Base-by-base conservation (phyloP, 2,113 vertebrate genomes). In the Brevimyrus niger region DNA sequence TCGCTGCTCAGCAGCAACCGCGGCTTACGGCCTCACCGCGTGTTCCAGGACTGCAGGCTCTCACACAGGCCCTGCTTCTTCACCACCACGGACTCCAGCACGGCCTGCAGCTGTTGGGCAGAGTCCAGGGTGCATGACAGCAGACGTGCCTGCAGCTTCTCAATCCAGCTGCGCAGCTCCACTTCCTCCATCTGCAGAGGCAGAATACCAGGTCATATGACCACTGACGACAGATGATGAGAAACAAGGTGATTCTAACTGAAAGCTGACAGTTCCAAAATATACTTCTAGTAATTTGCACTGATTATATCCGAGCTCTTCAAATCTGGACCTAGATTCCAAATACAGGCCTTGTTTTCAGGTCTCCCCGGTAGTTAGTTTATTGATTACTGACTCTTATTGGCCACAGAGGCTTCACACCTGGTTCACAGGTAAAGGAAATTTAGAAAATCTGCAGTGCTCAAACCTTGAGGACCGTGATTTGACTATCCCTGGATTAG, bases 21-120 rank as follows among this genome's bases (percentile, higher is more conserved):
- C 1, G n/a, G 11, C 27, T 38, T 53, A 2, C 3, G n/a, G 85
- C 3, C 89, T 93, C 47, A 99, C 98, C 97, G 97, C 91, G 89
- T 97, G 93, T 99, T 99, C 98, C 98, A 99, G 15, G 97, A 97
- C 92, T 99, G 98, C 0, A 99, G 91, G 90, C 97, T 97, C 90
- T 99, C 98, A 92, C 98, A 99, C 51, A 99, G 96, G 69, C 96
- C 96, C 93, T 99, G 98, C n/a, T 99, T 99, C 95, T 98, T 99
- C 88, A 97, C 95, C 90, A 98, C 97, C 90, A 99, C 94, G 0
- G 98, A 98, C 93, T 99, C 98, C 44, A 98, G 96, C 80, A 98
- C 89, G 0, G 94, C 95, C 92, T 98, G 98, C 23, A 98, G 95
- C 89, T 99, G 98, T 92, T 98, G 98, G 55, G 97, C 96, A 4